These are phyloP conservation scores for Ochropleura leucogaster DNA, from an alignment of 2,888 invertebrate genomes.

Conservation along the genomic window DNA sequence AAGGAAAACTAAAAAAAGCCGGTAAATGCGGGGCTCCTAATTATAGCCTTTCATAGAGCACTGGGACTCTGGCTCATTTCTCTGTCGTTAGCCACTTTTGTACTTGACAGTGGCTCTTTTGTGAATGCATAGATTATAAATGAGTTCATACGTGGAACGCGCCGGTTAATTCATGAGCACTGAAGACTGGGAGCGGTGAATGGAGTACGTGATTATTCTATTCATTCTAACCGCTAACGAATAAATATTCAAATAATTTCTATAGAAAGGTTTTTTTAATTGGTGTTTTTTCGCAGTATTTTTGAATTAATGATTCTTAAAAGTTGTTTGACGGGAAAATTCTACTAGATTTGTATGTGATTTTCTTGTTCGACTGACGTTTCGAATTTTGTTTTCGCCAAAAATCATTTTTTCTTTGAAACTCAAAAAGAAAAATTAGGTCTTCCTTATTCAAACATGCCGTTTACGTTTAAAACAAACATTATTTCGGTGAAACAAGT, in stretches of 20 bases:
- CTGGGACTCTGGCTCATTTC: constrained; percentile 43
- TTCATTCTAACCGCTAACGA: constrained; percentile 40
- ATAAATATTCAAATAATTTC: constrained; percentile 34
- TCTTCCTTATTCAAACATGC: background rate
- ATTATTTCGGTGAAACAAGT: constrained; percentile 32
- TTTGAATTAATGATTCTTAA: background rate
- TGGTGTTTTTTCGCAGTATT: background rate
- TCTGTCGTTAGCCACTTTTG: constrained; percentile 54
- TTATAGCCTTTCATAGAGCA: constrained; percentile 56
- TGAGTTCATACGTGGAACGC: constrained; percentile 50
- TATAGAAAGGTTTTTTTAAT: background rate
- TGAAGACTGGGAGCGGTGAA: constrained; percentile 39
- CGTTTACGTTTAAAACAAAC: constrained; percentile 8
- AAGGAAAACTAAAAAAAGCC: constrained; percentile 47
- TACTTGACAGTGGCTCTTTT: constrained; percentile 53
- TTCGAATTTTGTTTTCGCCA: too few relatives aligned
- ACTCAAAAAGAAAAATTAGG: background rate
- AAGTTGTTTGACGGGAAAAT: background rate
- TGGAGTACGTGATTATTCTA: constrained; percentile 49
- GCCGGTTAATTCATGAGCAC: constrained; percentile 33
- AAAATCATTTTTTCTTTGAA: background rate
- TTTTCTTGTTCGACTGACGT: too few relatives aligned
- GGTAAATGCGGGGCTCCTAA: constrained; percentile 48
- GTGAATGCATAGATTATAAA: constrained; percentile 57
- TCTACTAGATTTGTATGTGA: background rate